These are phyloP conservation scores for Drosophila leonis DNA, from an alignment of 2,888 invertebrate genomes.

Conservation along the genomic window DNA sequence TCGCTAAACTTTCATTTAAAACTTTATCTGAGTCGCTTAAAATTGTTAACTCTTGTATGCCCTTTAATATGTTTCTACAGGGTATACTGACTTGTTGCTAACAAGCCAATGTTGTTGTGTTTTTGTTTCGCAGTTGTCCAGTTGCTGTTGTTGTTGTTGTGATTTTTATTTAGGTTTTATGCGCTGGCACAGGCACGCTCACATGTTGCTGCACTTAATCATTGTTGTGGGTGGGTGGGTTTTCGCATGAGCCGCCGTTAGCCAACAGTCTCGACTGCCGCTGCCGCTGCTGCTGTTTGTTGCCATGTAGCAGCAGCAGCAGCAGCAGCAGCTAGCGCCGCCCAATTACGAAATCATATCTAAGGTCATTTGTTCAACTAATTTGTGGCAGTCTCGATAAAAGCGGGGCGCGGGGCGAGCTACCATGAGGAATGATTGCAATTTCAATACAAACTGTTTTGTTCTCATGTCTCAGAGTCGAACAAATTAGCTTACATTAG, in stretches of 20 bases:
- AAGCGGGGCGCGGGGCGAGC: not conserved
- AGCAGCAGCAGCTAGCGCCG: conserved; percentile 49
- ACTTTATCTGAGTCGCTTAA: not conserved
- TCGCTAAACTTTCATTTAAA: not conserved
- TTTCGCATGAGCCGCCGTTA: conserved; percentile 73
- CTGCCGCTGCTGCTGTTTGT: conserved; percentile 21
- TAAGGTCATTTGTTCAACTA: conserved; percentile 83
- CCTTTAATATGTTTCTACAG: conserved; percentile 3
- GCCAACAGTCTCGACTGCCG: conserved; percentile 51
- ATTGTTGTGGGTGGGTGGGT: conserved; percentile 81
- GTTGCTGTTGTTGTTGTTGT: conserved; percentile 33
- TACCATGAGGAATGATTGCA: conserved; percentile 43
- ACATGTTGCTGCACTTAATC: conserved; percentile 79
- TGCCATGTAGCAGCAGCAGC: conserved; percentile 33
- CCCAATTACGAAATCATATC: conserved; percentile 80
- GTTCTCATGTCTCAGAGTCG: conserved; percentile 48
- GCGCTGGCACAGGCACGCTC: conserved; percentile 61
- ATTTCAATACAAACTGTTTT: conserved; percentile 52
- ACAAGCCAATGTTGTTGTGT: conserved; percentile 55
- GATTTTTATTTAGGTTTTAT: conserved; percentile 51
- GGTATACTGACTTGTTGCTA: conserved; percentile 53
- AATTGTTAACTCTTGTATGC: not conserved
- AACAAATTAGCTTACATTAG: conserved; percentile 65
- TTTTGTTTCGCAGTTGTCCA: conserved; percentile 22
- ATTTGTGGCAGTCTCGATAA: conserved; percentile 68